phyloP scores from a whole-genome alignment of 1,140 invertebrate species.

The Polypedilum pembai region DNA sequence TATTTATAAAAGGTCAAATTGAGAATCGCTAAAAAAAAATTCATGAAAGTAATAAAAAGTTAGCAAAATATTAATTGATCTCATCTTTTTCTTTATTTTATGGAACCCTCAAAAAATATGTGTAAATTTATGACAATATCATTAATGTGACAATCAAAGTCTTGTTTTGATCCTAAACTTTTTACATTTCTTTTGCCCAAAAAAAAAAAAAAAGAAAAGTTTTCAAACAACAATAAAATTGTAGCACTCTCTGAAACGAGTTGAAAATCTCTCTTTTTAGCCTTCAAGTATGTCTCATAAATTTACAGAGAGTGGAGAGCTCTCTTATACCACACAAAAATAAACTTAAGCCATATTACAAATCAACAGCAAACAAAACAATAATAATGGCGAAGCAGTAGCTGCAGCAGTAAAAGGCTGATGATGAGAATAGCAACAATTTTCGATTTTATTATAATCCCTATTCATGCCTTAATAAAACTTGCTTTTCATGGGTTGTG shows the following conservation, averaged over 20 bases:
- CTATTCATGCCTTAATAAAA: neutral
- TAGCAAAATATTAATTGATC: too few relatives aligned
- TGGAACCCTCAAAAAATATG: too few relatives aligned
- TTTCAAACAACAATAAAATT: neutral
- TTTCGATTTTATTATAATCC: slow-evolving; percentile 25
- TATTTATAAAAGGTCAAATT: too few relatives aligned
- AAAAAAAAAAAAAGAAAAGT: too few relatives aligned
- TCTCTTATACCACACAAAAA: neutral
- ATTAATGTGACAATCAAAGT: too few relatives aligned
- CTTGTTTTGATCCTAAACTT: too few relatives aligned
- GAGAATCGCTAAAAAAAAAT: too few relatives aligned
- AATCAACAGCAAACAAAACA: slow-evolving; percentile 2
- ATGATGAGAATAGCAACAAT: slow-evolving; percentile 17
- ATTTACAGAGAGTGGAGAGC: neutral
- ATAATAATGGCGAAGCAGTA: neutral
- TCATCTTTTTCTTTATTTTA: too few relatives aligned
- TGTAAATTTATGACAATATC: too few relatives aligned
- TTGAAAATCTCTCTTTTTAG: neutral
- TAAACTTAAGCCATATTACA: slow-evolving; percentile 10
- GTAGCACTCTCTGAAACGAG: neutral
- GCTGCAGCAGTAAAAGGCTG: neutral
- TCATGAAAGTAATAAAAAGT: too few relatives aligned
- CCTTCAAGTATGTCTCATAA: neutral
- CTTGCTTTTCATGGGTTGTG: slow-evolving; percentile 5
- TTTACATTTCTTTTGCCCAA: too few relatives aligned